Base-by-base conservation (phyloP, 2,113 vertebrate species). In the Bujurquina vittata region DNA sequence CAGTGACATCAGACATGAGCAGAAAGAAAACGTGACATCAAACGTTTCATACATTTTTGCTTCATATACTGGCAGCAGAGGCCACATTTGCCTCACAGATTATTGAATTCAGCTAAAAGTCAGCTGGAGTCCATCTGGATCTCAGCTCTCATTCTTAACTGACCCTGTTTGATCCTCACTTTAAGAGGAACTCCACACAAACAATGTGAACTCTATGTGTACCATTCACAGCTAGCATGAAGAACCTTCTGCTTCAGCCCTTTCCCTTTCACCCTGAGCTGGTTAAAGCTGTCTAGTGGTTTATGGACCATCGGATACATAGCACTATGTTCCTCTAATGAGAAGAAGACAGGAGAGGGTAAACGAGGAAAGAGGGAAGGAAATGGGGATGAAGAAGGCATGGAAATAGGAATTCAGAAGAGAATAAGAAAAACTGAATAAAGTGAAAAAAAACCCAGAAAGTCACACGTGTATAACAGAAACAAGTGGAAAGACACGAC, bases 251-350 rank as follows among this genome's bases (percentile, higher is more conserved):
- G 94, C 94, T 94, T 97, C 93, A 97, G 96, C 92, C 96, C 96
- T 94, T 96, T 96, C 92, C 96, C 96, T 92, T 97, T 98, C 96
- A 97, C 96, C 93, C 97, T 97, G 94, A 97, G 96, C 93, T 96
- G 96, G 95, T 96, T 96, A 94, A 96, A 96, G 96, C 93, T 96
- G 96, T 98, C 97, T 97, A 97, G 89, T 87, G 96, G 97, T 95
- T 98, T 97, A 95, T 97, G 96, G 92, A 97, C 97, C 95, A 96
- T 96, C 90, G 97, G 95, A 96, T 95, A 97, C 96, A 97, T 94
- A 92, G 95, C 95, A 96, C 96, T 96, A 94, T 97, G 96, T 94
- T 97, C 98, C 96, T 97, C 97, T 98, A 96, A 94, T 75, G 60
- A 85, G 91, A 78, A 82, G 89, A 93, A 93, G 92, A 89, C 90